These are phyloP conservation scores for Ceyx cyanopectus DNA, from an alignment of 2,113 vertebrate genomes.

Conservation along the genomic window DNA sequence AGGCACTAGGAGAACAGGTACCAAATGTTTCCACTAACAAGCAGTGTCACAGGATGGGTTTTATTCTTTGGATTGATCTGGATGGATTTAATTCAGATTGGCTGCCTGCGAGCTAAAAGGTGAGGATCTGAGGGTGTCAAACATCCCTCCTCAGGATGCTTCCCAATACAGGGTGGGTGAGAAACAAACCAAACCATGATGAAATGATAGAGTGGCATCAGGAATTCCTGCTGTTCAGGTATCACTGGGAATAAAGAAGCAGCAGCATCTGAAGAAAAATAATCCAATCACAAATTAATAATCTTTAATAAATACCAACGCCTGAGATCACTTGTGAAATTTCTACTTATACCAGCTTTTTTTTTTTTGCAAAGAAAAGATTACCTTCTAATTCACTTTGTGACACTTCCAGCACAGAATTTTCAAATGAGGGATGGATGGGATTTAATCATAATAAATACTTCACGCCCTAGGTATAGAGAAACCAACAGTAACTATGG, in stretches of 20 bases:
- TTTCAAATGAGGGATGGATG: not conserved
- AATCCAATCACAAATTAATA: not conserved
- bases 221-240: not conserved
- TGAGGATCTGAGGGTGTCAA: not conserved
- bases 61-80: not conserved
- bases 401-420: not conserved
- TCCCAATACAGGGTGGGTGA: not conserved
- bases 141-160: not conserved
- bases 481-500: conserved; percentile 79
- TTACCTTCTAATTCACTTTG: not conserved
- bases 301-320: conserved; percentile 2
- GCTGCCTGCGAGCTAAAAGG: not conserved
- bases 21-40: not conserved
- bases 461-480: conserved; percentile 68
- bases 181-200: not conserved
- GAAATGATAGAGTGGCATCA: rapidly evolving
- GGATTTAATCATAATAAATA: conserved; percentile 70
- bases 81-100: not conserved
- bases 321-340: not conserved
- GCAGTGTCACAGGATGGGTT: not conserved
- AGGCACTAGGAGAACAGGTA: not conserved
- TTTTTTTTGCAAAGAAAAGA: not conserved
- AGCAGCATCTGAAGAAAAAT: not conserved
- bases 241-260: not conserved
- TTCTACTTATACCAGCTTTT: not conserved